Evolutionary conservation across 2,888 invertebrate genomes (phyloP).

Genomic region (Drosophila anceps): DNA sequence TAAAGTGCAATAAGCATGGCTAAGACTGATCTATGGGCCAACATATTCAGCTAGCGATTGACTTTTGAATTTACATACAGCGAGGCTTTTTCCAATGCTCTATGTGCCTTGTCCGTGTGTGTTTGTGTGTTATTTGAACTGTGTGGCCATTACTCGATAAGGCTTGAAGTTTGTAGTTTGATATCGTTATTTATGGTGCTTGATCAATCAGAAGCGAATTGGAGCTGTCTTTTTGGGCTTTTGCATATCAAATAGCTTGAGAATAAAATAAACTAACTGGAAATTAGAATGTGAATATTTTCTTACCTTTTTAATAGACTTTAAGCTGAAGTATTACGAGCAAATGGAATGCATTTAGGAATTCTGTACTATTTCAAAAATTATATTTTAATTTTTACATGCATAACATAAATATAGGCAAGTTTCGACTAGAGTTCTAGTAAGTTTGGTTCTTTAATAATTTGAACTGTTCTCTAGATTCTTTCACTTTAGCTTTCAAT

Average conservation of each 20-base stretch:
- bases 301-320: background rate
- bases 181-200: slow-evolving; percentile 52
- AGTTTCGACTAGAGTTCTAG: no score
- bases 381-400: no score
- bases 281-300: background rate
- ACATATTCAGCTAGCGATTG: slow-evolving; percentile 31
- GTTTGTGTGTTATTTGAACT: slow-evolving; percentile 28
- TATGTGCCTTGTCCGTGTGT: slow-evolving; percentile 1
- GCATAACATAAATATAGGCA: no score
- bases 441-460: no score
- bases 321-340: background rate
- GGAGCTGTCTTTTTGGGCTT: slow-evolving; percentile 13
- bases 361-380: no score
- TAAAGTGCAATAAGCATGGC: slow-evolving; percentile 74
- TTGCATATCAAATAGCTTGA: slow-evolving; percentile 22
- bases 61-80: slow-evolving; percentile 44
- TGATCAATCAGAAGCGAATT: slow-evolving; percentile 60
- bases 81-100: background rate
- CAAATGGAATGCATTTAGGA: no score
- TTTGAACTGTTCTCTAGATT: no score
- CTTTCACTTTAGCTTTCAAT: no score
- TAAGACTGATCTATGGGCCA: slow-evolving; percentile 74
- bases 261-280: slow-evolving; percentile 3
- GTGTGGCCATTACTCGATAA: slow-evolving; percentile 41
- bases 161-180: slow-evolving; percentile 40